Conservation (phyloP, 2,888 invertebrate genomes). For the Andricus curvator region DNA sequence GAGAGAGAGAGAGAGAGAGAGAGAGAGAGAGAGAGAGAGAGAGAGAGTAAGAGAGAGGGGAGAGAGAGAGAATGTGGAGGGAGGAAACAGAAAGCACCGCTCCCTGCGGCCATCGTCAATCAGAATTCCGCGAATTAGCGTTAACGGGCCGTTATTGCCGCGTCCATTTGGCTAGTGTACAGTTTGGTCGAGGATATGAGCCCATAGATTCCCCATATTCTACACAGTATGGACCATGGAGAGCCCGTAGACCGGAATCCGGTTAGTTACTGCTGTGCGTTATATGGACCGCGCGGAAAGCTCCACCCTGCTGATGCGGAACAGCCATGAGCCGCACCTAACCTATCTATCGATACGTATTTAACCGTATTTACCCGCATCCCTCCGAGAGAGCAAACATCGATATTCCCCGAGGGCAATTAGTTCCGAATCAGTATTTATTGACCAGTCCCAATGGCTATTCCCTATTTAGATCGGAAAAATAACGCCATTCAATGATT, state of each 20-base stretch:
- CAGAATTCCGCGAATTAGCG: conserved; percentile 79
- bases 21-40: conserved; percentile 27
- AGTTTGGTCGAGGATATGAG: conserved; percentile 76
- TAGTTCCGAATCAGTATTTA: conserved; percentile 5
- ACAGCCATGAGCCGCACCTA: conserved; percentile 57
- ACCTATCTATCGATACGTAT: conserved; percentile 38
- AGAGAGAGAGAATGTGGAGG: conserved; percentile 27
- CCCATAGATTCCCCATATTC: conserved; percentile 78
- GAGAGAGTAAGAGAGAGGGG: background rate
- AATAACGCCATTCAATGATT: too few species aligned
- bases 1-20: conserved; percentile 42
- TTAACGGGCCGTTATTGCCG: conserved; percentile 79
- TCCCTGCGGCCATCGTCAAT: conserved; percentile 75
- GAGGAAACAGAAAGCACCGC: conserved; percentile 50
- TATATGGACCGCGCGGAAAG: conserved; percentile 72
- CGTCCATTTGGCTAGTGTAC: conserved; percentile 78
- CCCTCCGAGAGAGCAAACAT: conserved; percentile 21
- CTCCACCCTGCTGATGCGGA: conserved; percentile 67
- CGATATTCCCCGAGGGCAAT: conserved; percentile 35
- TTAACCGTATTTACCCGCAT: conserved; percentile 34
- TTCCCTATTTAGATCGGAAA: too few species aligned
- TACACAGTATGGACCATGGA: conserved; percentile 70
- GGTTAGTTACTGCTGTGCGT: conserved; percentile 77
- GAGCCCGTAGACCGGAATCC: conserved; percentile 74
- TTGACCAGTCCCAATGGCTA: background rate